Base-by-base conservation (phyloP, 2,113 vertebrate species). In the Epinephelus fuscoguttatus region DNA sequence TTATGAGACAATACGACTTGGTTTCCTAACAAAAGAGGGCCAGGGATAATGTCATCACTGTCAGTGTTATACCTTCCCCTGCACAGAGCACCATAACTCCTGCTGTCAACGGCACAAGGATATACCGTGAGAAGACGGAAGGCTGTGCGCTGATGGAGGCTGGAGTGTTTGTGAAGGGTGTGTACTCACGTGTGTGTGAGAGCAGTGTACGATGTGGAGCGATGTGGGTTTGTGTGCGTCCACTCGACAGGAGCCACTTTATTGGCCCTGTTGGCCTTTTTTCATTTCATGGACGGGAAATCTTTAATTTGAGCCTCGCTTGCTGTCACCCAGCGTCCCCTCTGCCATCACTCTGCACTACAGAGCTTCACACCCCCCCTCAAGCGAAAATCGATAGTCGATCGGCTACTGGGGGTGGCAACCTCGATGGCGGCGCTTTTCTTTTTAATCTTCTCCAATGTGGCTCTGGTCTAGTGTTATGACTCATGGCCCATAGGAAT, bases 241-340 rank as follows among this genome's bases (percentile, higher is more conserved):
- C 77, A 61, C 83, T 85, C 79, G 70, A 70, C 88, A 60, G 71
- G 64, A 81, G 80, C 63, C 70, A 84, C 80, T 88, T 89, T 84
- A 84, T 90, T 88, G 70, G 83, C 75, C 69, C 83, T 69, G 78
- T 78, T 78, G 73, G 88, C 62, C 85, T 78, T 91, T 89, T 91
- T 94, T 94, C 88, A 94, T 92, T 95, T 91, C 91, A 86, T 88
- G 84, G 88, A 93, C 77, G 69, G 89, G 68, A 93, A 93, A 91
- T 92, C 89, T 93, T 93, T 93, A 56, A 94, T 93, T 92, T 86
- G 76, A 92, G 78, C 64, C 87, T 72, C 30, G 33, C 66, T 85
- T 53, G 75, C 88, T 92, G 90, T 89, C 92, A 68, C 64, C 40
- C 75, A 25, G 53, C 40, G 60, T 88, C 75, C 79, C 53, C 55